Percentiles rank a stretch among this genome's conserved stretches.
These are phyloP conservation scores for Marmota monax DNA, from an alignment of 2,113 vertebrate species.

Conservation along the genomic window DNA sequence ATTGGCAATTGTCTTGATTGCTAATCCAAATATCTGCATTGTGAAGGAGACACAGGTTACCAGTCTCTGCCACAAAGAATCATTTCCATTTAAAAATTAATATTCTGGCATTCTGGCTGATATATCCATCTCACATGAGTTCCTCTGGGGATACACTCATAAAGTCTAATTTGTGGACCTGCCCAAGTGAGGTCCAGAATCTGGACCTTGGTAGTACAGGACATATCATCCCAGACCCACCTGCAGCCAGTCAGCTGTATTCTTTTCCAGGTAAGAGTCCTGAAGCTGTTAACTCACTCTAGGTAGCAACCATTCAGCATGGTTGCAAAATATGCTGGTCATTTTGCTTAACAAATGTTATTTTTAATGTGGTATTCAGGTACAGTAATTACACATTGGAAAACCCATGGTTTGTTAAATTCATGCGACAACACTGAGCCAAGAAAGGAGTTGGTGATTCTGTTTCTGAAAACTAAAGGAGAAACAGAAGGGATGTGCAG, in stretches of 20 bases:
- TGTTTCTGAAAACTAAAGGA: conserved; percentile 4
- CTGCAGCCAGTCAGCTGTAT: neutral
- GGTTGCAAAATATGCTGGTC: neutral
- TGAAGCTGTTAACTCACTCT: neutral
- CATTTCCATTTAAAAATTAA: neutral
- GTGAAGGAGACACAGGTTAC: neutral
- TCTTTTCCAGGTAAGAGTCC: neutral
- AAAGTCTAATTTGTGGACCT: neutral
- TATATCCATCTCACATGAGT: neutral
- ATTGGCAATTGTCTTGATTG: neutral
- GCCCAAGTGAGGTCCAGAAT: neutral
- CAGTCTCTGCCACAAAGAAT: neutral
- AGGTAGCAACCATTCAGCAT: neutral
- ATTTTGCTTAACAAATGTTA: neutral
- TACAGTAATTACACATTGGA: conserved; percentile 22
- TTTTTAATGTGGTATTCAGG: neutral
- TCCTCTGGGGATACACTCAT: neutral
- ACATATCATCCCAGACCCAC: neutral
- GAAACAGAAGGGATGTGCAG: neutral
- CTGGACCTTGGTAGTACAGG: neutral
- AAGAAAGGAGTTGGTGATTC: neutral
- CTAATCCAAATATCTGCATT: neutral
- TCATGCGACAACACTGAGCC: neutral
- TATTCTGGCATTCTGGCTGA: neutral
- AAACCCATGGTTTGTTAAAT: conserved; percentile 22